phyloP scores from a whole-genome alignment of 2,113 vertebrate species.

The Hypomesus transpacificus region DNA sequence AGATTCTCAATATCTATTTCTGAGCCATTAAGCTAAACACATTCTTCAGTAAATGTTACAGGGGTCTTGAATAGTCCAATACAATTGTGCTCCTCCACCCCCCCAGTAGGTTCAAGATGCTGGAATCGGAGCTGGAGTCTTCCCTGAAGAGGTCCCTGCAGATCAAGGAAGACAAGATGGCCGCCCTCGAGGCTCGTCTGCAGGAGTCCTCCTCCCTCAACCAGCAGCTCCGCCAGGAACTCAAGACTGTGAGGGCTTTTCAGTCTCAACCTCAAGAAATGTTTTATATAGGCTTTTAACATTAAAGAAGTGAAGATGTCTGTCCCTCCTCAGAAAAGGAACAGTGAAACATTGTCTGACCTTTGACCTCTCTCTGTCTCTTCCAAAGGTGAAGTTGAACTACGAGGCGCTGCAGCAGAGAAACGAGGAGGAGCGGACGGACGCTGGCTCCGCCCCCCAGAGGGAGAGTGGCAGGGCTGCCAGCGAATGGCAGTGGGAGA shows the following conservation, averaged over 20 bases:
- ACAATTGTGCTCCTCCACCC: not conserved
- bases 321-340: not conserved
- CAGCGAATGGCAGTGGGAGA: constrained; percentile 89
- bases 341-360: not conserved
- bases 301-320: too few species aligned
- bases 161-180: constrained; percentile 96
- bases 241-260: constrained; percentile 81
- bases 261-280: not conserved
- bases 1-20: too few species aligned
- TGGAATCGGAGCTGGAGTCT: constrained; percentile 90
- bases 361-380: not conserved
- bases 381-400: constrained; percentile 88
- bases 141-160: constrained; percentile 91
- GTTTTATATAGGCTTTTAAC: not conserved
- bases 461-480: constrained; percentile 71
- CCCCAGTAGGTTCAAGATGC: constrained; percentile 81
- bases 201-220: constrained; percentile 90
- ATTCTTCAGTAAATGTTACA: too few species aligned
- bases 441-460: constrained; percentile 72
- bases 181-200: constrained; percentile 87
- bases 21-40: too few species aligned
- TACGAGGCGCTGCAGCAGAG: constrained; percentile 94
- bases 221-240: constrained; percentile 89
- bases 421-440: constrained; percentile 85
- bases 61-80: not conserved